These are phyloP conservation scores for Bombus impatiens DNA, from an alignment of 1,140 invertebrate genomes.

Conservation along the genomic window DNA sequence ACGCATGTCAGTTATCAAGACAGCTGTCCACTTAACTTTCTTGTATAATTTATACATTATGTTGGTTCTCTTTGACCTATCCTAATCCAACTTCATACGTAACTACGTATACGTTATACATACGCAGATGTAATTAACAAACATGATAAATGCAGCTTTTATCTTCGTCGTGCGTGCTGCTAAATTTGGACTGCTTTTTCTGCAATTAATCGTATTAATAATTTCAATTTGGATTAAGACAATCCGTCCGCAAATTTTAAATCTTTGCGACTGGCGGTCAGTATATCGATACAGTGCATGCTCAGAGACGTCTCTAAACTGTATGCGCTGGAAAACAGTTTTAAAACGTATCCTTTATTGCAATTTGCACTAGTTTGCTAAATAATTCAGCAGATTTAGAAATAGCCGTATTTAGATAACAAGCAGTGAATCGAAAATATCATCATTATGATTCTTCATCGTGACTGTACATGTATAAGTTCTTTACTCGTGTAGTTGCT, in stretches of 20 bases:
- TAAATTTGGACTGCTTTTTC: neutral
- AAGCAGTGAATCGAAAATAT: neutral
- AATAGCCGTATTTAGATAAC: neutral
- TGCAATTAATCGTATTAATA: neutral
- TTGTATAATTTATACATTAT: neutral
- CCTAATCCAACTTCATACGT: neutral
- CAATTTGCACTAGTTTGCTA: neutral
- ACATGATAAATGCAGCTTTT: neutral
- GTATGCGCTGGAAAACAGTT: no score
- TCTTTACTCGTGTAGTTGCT: neutral
- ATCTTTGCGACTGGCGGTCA: neutral
- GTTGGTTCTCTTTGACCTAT: conserved; percentile 19
- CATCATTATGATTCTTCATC: neutral
- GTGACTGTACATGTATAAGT: no score
- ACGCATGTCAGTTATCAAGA: neutral
- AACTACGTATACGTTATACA: neutral
- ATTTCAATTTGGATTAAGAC: neutral
- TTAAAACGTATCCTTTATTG: neutral
- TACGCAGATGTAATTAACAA: neutral
- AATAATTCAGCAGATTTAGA: neutral
- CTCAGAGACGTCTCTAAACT: neutral
- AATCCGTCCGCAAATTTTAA: no score
- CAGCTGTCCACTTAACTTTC: conserved; percentile 5
- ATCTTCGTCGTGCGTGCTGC: no score
- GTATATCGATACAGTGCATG: neutral